Conservation (phyloP, 1,140 invertebrate genomes). For the Aphaenogaster rudis region DNA sequence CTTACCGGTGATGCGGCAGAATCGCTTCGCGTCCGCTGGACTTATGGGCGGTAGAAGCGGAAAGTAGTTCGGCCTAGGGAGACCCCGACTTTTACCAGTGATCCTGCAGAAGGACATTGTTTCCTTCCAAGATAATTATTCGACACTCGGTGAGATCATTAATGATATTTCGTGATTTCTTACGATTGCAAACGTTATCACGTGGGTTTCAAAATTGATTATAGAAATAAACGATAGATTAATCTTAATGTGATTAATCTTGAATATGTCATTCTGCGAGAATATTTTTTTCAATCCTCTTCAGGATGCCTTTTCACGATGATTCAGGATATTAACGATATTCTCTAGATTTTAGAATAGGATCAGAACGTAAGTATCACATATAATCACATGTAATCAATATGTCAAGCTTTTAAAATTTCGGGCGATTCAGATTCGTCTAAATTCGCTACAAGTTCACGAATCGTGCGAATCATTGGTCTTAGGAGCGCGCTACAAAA, state of each 20-base stretch:
- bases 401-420: background rate
- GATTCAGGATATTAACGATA: background rate
- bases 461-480: background rate
- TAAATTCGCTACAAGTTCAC: background rate
- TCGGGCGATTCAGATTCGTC: background rate
- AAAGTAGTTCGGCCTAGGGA: slow-evolving; percentile 94
- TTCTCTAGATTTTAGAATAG: background rate
- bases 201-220: background rate
- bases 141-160: background rate
- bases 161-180: background rate
- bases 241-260: background rate
- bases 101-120: slow-evolving; percentile 93
- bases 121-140: slow-evolving; percentile 52
- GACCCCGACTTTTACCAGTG: slow-evolving; percentile 92
- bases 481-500: background rate
- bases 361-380: background rate
- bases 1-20: slow-evolving; percentile 94
- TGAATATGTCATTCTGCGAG: background rate
- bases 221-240: background rate
- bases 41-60: slow-evolving; percentile 93
- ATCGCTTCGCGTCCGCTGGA: slow-evolving; percentile 92
- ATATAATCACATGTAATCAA: background rate
- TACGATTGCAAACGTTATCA: background rate
- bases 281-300: background rate
- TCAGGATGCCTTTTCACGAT: background rate